These are phyloP conservation scores for Tetrao urogallus DNA, from an alignment of 2,113 vertebrate genomes.

Conservation along the genomic window DNA sequence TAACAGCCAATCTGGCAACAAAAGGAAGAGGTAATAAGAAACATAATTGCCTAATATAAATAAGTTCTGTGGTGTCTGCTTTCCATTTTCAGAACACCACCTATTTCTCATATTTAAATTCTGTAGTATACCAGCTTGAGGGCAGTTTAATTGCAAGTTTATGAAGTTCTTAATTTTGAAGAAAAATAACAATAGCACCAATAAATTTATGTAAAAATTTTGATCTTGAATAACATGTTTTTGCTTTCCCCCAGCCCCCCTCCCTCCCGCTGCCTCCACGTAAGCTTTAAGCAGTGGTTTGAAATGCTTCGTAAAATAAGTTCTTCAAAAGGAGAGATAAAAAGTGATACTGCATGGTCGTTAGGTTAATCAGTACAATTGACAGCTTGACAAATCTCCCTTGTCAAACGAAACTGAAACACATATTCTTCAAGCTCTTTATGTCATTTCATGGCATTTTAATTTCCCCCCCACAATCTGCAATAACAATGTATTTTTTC, in stretches of 20 bases:
- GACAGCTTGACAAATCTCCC: conserved; percentile 65
- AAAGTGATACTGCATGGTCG: neutral
- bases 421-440: conserved; percentile 59
- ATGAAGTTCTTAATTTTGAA: neutral
- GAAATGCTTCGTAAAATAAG: conserved; percentile 13
- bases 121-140: neutral
- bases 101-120: conserved; percentile 45
- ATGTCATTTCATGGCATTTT: conserved; percentile 61
- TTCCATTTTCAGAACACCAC: conserved; percentile 63
- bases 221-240: neutral
- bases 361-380: conserved; percentile 35
- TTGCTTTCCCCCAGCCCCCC: neutral
- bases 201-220: neutral
- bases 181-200: neutral
- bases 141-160: neutral
- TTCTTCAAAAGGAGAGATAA: conserved; percentile 20
- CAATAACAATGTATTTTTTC: conserved; percentile 35
- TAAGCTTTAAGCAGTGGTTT: neutral
- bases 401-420: conserved; percentile 58
- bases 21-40: conserved; percentile 64
- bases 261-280: neutral
- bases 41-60: conserved; percentile 68
- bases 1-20: conserved; percentile 54
- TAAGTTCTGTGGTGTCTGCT: conserved; percentile 54
- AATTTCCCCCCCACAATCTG: neutral